phyloP scores from a whole-genome alignment of 1,140 invertebrate genomes.

The Druon quercuslanigerum region DNA sequence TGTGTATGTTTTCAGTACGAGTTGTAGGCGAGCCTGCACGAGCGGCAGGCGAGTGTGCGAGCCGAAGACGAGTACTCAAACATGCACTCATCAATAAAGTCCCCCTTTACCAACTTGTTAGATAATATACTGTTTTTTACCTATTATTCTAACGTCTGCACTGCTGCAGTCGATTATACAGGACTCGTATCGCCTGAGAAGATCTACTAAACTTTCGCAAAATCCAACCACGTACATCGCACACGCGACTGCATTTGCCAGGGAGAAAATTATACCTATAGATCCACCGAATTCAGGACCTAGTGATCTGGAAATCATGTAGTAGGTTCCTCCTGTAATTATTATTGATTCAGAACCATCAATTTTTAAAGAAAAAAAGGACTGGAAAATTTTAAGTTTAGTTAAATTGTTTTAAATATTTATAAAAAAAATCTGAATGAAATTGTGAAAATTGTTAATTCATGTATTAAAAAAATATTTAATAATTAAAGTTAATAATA shows the following conservation, averaged over 20 bases:
- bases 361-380: not conserved
- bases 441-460: too few relatives aligned
- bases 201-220: constrained; percentile 90
- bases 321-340: constrained; percentile 92
- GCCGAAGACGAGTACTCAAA: too few relatives aligned
- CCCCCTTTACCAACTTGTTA: too few relatives aligned
- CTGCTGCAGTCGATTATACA: constrained; percentile 80
- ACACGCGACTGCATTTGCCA: constrained; percentile 97
- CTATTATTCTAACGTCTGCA: constrained; percentile 77
- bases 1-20: too few relatives aligned
- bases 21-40: too few relatives aligned
- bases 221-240: constrained; percentile 99
- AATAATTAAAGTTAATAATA: too few relatives aligned
- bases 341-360: not conserved
- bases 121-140: constrained; percentile 42
- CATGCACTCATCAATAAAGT: too few relatives aligned
- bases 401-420: too few relatives aligned
- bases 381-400: too few relatives aligned
- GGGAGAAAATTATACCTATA: constrained; percentile 89
- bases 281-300: constrained; percentile 97
- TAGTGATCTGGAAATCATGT: constrained; percentile 96
- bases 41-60: too few relatives aligned
- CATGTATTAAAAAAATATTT: too few relatives aligned
- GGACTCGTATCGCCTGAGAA: constrained; percentile 76
- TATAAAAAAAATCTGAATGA: too few relatives aligned